A percentile compares a stretch with the other conserved stretches of the same genome.
These are phyloP conservation scores for Drosophila prosaltans DNA, from an alignment of 1,140 invertebrate species.

Conservation along the genomic window DNA sequence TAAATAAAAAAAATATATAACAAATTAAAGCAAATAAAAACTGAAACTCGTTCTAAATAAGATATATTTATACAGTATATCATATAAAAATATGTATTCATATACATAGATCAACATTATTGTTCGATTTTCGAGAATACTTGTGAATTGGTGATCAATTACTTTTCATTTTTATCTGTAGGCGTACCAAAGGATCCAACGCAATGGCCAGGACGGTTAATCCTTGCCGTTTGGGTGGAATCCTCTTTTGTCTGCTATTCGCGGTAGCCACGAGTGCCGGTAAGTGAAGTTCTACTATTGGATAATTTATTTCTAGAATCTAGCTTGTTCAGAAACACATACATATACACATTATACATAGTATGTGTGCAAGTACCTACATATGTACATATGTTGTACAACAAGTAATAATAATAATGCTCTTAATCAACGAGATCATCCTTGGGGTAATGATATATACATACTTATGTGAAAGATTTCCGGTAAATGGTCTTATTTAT, in stretches of 20 bases:
- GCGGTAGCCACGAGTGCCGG: conserved; percentile 35
- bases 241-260: conserved; percentile 42
- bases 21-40: background rate
- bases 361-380: background rate
- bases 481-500: too few species aligned
- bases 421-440: background rate
- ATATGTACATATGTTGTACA: background rate
- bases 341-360: background rate
- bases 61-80: background rate
- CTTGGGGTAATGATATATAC: background rate
- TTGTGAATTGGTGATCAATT: conserved; percentile 18
- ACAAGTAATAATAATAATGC: background rate
- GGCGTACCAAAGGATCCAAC: conserved; percentile 26
- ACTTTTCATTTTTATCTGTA: conserved; percentile 27
- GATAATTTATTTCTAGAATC: conserved; percentile 3
- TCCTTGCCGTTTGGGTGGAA: conserved; percentile 9
- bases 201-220: conserved; percentile 29
- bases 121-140: background rate
- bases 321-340: background rate
- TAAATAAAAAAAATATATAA: background rate
- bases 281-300: conserved; percentile 31
- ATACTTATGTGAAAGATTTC: too few species aligned
- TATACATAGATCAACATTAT: background rate
- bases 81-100: background rate
- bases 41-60: background rate